These are phyloP conservation scores for Colletes gigas DNA, from an alignment of 1,140 invertebrate species.

Conservation along the genomic window DNA sequence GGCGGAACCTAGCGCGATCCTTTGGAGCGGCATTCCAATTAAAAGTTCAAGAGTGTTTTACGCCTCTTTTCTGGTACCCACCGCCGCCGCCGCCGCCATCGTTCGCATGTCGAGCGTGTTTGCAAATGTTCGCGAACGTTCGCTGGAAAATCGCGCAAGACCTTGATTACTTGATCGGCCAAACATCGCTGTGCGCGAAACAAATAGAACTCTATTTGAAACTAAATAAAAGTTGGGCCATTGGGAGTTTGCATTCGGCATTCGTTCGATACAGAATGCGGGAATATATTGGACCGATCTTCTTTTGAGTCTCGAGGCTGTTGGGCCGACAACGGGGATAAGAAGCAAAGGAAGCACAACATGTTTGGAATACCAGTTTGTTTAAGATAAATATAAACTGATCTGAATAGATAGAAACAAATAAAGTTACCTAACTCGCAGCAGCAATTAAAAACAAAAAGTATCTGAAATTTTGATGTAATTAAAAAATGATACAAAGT, in stretches of 20 bases:
- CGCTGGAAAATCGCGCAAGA: neutral
- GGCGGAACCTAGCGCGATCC: conserved; percentile 21
- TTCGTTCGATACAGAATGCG: neutral
- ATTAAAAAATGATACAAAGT: no score
- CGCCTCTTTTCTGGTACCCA: neutral
- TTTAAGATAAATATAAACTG: no score
- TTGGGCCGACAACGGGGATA: neutral
- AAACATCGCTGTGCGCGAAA: neutral
- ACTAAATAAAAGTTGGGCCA: conserved; percentile 13
- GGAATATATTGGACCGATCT: neutral
- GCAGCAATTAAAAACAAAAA: no score
- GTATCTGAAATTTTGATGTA: no score
- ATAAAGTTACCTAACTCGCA: no score
- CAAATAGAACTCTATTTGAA: neutral
- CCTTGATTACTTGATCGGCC: conserved; percentile 13
- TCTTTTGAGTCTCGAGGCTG: neutral
- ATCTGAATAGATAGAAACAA: no score
- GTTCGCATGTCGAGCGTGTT: conserved; percentile 9
- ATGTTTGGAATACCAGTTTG: no score
- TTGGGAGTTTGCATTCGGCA: neutral
- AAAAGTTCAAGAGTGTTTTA: conserved; percentile 55
- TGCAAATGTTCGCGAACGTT: conserved; percentile 14
- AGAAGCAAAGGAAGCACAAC: neutral
- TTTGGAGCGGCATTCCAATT: conserved; percentile 47
- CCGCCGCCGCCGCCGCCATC: neutral